A percentile compares a stretch with the other conserved stretches of the same genome.
Evolutionary conservation across 2,113 vertebrate species (phyloP).

Genomic region (Regulus satrapa): DNA sequence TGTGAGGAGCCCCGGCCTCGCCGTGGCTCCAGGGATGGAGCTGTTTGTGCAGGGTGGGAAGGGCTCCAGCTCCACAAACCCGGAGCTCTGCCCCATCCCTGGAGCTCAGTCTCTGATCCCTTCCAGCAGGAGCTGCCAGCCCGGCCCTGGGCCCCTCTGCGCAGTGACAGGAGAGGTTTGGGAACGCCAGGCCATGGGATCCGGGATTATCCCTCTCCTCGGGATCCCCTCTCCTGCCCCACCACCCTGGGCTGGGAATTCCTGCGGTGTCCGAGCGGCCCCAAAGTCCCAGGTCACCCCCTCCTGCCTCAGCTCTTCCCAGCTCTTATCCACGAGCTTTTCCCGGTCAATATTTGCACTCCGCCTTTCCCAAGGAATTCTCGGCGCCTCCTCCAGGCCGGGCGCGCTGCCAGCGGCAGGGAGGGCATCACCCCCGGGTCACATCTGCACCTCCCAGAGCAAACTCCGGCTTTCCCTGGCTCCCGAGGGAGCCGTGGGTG

Average conservation of each 20-base stretch:
- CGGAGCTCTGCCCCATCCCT: neutral
- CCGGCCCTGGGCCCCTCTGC: neutral
- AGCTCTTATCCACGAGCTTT: neutral
- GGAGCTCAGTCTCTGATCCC: neutral
- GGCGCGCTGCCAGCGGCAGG: fast-evolving
- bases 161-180: too few relatives aligned
- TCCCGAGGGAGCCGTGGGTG: neutral
- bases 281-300: fast-evolving
- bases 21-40: neutral
- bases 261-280: too few relatives aligned
- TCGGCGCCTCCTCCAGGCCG: fast-evolving
- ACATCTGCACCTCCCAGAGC: neutral
- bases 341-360: neutral
- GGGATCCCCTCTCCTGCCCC: neutral
- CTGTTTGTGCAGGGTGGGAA: neutral
- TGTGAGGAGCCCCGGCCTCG: neutral
- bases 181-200: neutral
- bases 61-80: neutral
- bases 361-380: neutral
- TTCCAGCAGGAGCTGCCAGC: neutral
- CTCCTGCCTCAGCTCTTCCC: fast-evolving
- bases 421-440: neutral
- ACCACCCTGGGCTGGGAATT: neutral
- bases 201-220: neutral
- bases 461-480: neutral